Evolutionary conservation across 2,888 invertebrate genomes (phyloP), one percentile per base, ranked within the genome.

Genomic region (Drosophila suboccidentalis): DNA sequence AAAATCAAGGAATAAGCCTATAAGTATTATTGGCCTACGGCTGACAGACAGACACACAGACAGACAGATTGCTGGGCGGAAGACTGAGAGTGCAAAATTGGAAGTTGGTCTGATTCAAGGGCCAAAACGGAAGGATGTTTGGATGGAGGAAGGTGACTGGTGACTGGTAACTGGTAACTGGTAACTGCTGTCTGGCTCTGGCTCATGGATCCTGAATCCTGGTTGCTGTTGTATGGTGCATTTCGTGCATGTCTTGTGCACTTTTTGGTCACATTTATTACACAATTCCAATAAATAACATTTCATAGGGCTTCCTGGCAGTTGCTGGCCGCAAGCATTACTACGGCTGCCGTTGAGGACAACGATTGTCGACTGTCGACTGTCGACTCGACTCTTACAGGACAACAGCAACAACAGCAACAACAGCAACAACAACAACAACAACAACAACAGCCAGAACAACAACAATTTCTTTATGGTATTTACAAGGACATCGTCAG

Each of bases 241-340:
- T 65, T 68, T 81, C 75, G 78, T 75, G 80, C 72, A 82, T 68
- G 80, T 80, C 82, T 66, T 80, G 75, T 82, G 78, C 83, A 81
- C 80, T 81, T 81, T 82, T 82, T 66, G 83, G 78, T 75, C 72
- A 81, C 80, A 81, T 82, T 81, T 75, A 81, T 82, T 82, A 80
- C 78, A 82, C 80, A 82, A 82, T 81, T 80, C 83, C 82, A 82
- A 81, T 81, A 82, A 81, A 81, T 81, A 81, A 81, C 83, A 78
- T 81, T 78, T 82, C 61, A 63, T 69, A 62, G 69, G 71, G 66
- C 70, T 78, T 72, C 80, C 77, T 73, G 70, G 26, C 64, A 57
- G 68, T 47, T 44, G 39, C 44, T 63, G 61, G 41, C 67, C 63
- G 63, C 49, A 67, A 61, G 49, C 61, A 61, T 62, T 65, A 43